These are phyloP conservation scores for Melieria omissa DNA, from an alignment of 2,888 invertebrate species.

Conservation along the genomic window DNA sequence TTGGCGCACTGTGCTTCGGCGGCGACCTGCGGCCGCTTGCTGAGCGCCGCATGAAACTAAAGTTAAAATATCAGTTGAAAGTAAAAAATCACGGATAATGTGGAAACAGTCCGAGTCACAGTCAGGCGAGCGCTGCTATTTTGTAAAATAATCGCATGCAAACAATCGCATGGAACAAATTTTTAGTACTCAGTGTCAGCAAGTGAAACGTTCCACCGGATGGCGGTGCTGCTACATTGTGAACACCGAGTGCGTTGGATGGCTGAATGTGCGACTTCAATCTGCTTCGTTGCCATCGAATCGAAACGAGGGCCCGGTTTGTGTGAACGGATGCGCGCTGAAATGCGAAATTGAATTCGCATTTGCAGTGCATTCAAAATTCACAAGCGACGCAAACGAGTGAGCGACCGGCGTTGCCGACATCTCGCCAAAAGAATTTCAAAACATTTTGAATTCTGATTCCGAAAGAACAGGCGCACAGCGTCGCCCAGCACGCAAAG, in stretches of 20 bases:
- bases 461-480: constrained; percentile 50
- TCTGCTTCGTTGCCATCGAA: not conserved
- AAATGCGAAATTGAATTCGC: not conserved
- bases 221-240: constrained; percentile 15
- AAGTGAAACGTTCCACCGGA: not conserved
- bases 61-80: constrained; percentile 53
- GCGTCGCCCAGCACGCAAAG: constrained; percentile 25
- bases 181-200: not conserved
- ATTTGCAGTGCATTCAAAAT: not conserved
- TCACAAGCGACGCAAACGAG: not conserved
- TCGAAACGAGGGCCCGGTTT: not conserved
- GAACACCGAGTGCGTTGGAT: not conserved
- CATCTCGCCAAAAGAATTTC: constrained; percentile 42
- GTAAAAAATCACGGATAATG: constrained; percentile 46
- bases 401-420: constrained; percentile 8
- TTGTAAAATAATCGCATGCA: not conserved
- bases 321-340: not conserved
- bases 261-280: constrained; percentile 4
- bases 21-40: not conserved
- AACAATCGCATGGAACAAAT: constrained; percentile 24
- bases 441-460: constrained; percentile 56
- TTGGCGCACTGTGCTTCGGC: too few species aligned
- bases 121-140: constrained; percentile 30
- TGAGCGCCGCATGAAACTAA: constrained; percentile 48
- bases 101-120: constrained; percentile 32